Evolutionary conservation across 1,140 invertebrate species (phyloP).

Genomic region (Drosophila sp.): DNA sequence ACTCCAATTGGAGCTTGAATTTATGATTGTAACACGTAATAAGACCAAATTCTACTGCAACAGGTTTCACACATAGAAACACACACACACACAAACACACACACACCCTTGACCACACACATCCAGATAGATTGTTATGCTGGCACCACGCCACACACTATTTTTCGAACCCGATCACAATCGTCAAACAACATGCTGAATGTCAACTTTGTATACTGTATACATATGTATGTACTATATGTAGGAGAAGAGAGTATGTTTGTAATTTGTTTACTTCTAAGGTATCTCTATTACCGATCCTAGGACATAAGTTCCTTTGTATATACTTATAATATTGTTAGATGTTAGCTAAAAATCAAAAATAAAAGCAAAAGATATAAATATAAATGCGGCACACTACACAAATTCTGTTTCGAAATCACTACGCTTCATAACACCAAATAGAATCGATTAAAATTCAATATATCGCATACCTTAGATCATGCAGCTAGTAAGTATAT

Average conservation of each 20-base stretch:
- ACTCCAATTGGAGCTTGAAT: neutral
- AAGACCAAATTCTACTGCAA: slow-evolving; percentile 28
- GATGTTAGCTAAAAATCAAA: slow-evolving; percentile 52
- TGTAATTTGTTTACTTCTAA: slow-evolving; percentile 56
- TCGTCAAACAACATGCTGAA: slow-evolving; percentile 32
- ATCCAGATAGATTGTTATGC: slow-evolving; percentile 17
- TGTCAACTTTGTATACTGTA: slow-evolving; percentile 47
- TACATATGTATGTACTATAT: slow-evolving; percentile 23
- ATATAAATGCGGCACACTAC: slow-evolving; percentile 13
- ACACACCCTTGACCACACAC: neutral
- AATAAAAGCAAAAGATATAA: slow-evolving; percentile 55
- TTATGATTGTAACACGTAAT: slow-evolving; percentile 10
- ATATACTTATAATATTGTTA: slow-evolving; percentile 54
- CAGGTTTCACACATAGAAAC: slow-evolving; percentile 50
- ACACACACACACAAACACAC: neutral
- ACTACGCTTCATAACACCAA: too few relatives aligned
- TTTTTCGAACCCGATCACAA: slow-evolving; percentile 33
- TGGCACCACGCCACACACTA: slow-evolving; percentile 25
- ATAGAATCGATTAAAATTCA: too few relatives aligned
- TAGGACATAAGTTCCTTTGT: slow-evolving; percentile 55
- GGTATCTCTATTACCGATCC: slow-evolving; percentile 21
- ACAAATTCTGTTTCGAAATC: too few relatives aligned
- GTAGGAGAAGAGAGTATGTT: slow-evolving; percentile 3
- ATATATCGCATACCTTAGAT: too few relatives aligned
- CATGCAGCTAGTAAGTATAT: too few relatives aligned